Percentiles rank a stretch among this genome's conserved stretches.
Conservation (phyloP, 2,888 invertebrate genomes). For the Actias luna region DNA sequence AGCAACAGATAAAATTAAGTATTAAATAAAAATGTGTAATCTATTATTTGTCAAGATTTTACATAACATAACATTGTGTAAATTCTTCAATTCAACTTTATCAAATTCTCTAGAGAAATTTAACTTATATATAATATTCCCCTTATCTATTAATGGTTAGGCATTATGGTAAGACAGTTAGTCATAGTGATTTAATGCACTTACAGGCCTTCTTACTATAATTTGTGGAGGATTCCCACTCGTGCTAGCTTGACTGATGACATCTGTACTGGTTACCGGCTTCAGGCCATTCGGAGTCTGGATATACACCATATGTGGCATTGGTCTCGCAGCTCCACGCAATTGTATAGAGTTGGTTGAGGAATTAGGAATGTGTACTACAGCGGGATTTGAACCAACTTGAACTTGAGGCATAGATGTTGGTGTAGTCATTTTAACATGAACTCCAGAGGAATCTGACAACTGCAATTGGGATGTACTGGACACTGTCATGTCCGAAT, state of each 20-base stretch:
- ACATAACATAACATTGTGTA: too few relatives aligned
- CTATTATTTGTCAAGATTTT: too few relatives aligned
- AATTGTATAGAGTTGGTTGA: constrained; percentile 67
- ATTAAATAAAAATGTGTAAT: too few relatives aligned
- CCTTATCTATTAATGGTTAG: not conserved
- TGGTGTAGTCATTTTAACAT: constrained; percentile 62
- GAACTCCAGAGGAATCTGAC: constrained; percentile 56
- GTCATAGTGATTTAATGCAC: constrained; percentile 41
- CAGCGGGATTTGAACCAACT: constrained; percentile 56
- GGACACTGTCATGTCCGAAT: constrained; percentile 58
- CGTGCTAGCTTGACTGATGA: constrained; percentile 73
- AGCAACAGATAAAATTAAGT: too few relatives aligned
- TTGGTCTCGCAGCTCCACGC: constrained; percentile 58
- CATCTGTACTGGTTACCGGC: constrained; percentile 71
- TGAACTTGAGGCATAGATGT: constrained; percentile 65
- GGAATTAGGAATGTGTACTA: constrained; percentile 70
- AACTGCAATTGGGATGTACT: constrained; percentile 63
- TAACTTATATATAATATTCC: too few relatives aligned
- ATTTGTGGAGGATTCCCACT: constrained; percentile 78
- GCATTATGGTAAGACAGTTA: constrained; percentile 3
- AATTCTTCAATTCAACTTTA: too few relatives aligned
- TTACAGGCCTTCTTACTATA: constrained; percentile 77
- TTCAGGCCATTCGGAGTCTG: constrained; percentile 79
- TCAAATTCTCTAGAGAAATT: too few relatives aligned
- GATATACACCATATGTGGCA: constrained; percentile 83